phyloP scores from a whole-genome alignment of 2,888 invertebrate species.

The Leucania comma region DNA sequence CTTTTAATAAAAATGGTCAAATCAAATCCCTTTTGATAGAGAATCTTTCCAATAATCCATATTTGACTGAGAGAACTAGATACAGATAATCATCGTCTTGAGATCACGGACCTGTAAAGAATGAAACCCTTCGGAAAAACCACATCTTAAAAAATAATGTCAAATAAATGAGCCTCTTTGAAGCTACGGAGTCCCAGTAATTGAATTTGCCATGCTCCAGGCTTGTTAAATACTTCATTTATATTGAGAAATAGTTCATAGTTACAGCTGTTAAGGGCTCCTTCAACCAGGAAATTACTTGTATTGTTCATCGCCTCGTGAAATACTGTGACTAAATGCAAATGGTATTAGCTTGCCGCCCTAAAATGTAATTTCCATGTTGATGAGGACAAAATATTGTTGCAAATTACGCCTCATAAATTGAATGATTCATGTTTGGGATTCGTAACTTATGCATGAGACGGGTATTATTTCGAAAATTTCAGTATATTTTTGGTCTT shows the following conservation, averaged over 20 bases:
- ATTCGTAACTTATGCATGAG: neutral
- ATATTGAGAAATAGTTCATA: constrained; percentile 14
- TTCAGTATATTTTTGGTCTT: neutral
- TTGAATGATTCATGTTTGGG: neutral
- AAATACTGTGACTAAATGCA: constrained; percentile 34
- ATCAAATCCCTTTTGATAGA: neutral
- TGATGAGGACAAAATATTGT: constrained; percentile 32
- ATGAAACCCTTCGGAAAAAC: neutral
- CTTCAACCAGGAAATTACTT: constrained; percentile 23
- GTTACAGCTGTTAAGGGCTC: neutral
- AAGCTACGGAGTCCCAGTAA: constrained; percentile 8
- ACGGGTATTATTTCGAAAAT: neutral
- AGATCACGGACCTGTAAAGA: too few species aligned
- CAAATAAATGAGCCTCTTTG: constrained; percentile 14
- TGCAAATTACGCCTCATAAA: constrained; percentile 16
- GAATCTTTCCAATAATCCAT: neutral
- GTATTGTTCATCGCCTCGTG: constrained; percentile 21
- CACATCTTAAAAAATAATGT: neutral
- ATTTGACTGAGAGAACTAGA: neutral
- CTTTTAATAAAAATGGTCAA: too few species aligned
- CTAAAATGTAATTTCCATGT: constrained; percentile 48
- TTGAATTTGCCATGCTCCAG: neutral
- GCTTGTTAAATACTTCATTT: constrained; percentile 1
- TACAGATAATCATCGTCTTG: too few species aligned
- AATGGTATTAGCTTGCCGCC: constrained; percentile 27